Percentiles rank a stretch among this genome's conserved stretches.
Evolutionary conservation across 2,888 invertebrate species (phyloP).

Genomic region (Empis livida): DNA sequence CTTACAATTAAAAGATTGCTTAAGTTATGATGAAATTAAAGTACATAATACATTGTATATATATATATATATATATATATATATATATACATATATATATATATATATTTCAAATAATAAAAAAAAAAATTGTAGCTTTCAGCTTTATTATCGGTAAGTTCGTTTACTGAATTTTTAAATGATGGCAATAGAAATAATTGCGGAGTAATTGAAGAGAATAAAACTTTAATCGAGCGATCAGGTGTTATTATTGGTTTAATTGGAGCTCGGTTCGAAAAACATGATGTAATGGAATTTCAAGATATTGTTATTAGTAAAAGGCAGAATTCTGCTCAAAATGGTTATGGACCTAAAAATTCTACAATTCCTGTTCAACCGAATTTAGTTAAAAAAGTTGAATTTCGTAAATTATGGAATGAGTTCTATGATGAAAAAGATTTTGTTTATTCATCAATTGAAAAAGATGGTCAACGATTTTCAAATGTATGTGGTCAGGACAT

Average conservation of each 20-base stretch:
- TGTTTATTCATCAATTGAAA: slow-evolving; percentile 15
- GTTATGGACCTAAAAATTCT: slow-evolving; percentile 28
- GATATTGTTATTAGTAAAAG: slow-evolving; percentile 38
- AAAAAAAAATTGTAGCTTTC: slow-evolving; percentile 30
- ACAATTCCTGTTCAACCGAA: slow-evolving; percentile 5
- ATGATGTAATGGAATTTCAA: slow-evolving; percentile 40
- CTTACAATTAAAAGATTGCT: not conserved
- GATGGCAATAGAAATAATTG: slow-evolving; percentile 42
- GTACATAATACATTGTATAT: slow-evolving; percentile 5
- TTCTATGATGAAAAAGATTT: slow-evolving; percentile 19
- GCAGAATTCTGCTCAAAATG: slow-evolving; percentile 40
- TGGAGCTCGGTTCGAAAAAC: slow-evolving; percentile 37
- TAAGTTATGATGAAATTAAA: not conserved
- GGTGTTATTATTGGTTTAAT: slow-evolving; percentile 40
- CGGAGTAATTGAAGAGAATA: slow-evolving; percentile 32
- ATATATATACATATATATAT: too few relatives aligned
- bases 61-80: too few relatives aligned
- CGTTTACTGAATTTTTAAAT: slow-evolving; percentile 44
- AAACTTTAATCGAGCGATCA: slow-evolving; percentile 33
- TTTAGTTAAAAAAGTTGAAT: not conserved
- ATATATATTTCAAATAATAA: too few relatives aligned
- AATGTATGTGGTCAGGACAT: slow-evolving; percentile 9
- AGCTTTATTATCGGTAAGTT: slow-evolving; percentile 42
- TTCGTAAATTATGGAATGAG: slow-evolving; percentile 19
- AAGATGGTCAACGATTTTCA: slow-evolving; percentile 22